Evolutionary conservation across 2,797 vertebrate genomes (phyloP), one percentile per base, ranked within the genome.

Genomic region (Pteropus rufus): DNA sequence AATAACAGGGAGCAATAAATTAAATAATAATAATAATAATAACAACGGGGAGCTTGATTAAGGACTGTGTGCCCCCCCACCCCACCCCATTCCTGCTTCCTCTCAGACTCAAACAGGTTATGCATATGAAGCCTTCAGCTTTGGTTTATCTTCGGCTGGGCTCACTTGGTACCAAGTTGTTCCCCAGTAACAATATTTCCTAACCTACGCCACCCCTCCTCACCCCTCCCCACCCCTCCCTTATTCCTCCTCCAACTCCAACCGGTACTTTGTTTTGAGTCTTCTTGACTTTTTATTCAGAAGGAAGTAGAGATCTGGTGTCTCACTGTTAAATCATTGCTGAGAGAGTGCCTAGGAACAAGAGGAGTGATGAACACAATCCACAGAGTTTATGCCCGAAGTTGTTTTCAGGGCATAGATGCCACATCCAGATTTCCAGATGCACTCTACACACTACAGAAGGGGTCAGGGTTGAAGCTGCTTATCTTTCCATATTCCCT

Each of bases 241-340:
- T 54, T 34, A 60, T n/a, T 80, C 29, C 49, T 56, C 31, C 60
- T 81, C 79, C 80, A 70, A 88, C 64, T 96, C 44, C 58, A 90
- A 69, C 77, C 24, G 29, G 52, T 56, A 64, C 58, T 94, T 89
- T 60, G 46, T 85, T 73, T 92, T 84, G 46, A 89, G 49, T 44
- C 52, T 93, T 94, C 80, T 64, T 67, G 89, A 52, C 44, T 49
- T 94, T 89, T 24, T 91, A 46, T 86, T 84, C 65, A 39, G 67
- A 85, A 97, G 26, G 69, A 95, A 80, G 19, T 58, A 31, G 58
- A 86, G 34, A 65, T 46, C 64, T 87, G 67, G 36, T 36, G 58
- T 92, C 54, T 49, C 36, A 46, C 81, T 58, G 49, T 60, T 52
- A 95, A 77, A 41, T 79, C 15, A 49, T 36, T 80, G 46, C 44